Evolutionary conservation across 2,797 vertebrate species (phyloP), one percentile per base, ranked within the genome.

Genomic region (Acridotheres tristis): DNA sequence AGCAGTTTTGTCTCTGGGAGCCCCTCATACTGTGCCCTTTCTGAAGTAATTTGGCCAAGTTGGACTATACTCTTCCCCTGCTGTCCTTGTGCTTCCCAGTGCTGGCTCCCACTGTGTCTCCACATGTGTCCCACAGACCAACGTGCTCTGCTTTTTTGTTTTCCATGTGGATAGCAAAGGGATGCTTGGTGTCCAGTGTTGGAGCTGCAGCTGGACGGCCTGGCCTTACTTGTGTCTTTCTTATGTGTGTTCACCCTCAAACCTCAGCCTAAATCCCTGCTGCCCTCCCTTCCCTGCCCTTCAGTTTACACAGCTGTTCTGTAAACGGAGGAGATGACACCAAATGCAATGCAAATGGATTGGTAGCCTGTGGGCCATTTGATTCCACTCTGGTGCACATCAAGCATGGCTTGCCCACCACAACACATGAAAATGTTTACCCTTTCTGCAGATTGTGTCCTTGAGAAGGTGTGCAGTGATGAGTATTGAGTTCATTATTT

Each of bases 281-380:
- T 11, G 17, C 72, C 78, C 42, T 90, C 45, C 74, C 65, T 80
- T 81, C 45, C 77, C 42, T 65, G 51, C 58, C 83, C 19, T 54
- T 84, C 76, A 29, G 83, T 88, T 95, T 91, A 75, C 79, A 80
- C 93, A 93, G 91, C 85, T 93, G 91, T 62, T 86, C 48, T 59
- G 47, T 55, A 55, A 68, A 69, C 2, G 19, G 40, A 66, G 91
- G 79, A 79, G 67, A 42, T 47, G 80, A 32, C 43, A 71, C 43
- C 84, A 54, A 85, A 68, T 4, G 45, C 38, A 15, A 3, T 13
- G 59, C 66, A 57, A 85, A 61, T 45, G 29, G 27, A 26, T 63
- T 55, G 25, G 83, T 34, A 81, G 89, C 87, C 90, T 22, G 2
- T 43, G 51, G 55, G 78, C 71, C 8, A 1, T 83, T 45, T 61